These are phyloP conservation scores for Geotrupes spiniger DNA, from an alignment of 2,888 invertebrate species.

Conservation along the genomic window DNA sequence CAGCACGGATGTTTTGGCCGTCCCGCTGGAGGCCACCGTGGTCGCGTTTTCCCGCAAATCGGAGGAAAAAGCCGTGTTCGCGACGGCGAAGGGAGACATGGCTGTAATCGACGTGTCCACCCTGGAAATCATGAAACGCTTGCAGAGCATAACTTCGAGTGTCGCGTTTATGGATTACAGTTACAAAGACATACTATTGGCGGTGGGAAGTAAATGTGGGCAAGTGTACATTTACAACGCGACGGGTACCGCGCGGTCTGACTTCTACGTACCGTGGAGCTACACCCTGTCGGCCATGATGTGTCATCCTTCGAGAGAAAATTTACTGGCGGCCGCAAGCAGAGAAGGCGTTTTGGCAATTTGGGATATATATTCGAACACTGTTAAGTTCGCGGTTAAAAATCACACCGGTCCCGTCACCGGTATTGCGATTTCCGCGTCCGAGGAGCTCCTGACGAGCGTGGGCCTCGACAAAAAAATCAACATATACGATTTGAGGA, in stretches of 20 bases:
- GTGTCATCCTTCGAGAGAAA: slow-evolving; percentile 25
- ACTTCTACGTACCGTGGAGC: slow-evolving; percentile 27
- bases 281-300: slow-evolving; percentile 28
- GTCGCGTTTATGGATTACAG: slow-evolving; percentile 38
- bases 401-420: slow-evolving; percentile 19
- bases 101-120: slow-evolving; percentile 34
- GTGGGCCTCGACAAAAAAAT: slow-evolving; percentile 29
- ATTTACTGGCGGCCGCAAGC: slow-evolving; percentile 30
- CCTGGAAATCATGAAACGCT: slow-evolving; percentile 26
- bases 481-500: slow-evolving; percentile 29
- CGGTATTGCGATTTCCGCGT: slow-evolving; percentile 27
- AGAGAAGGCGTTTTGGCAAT: slow-evolving; percentile 32
- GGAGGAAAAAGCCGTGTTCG: slow-evolving; percentile 33
- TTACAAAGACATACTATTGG: slow-evolving; percentile 34
- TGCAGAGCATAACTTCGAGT: slow-evolving; percentile 27
- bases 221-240: slow-evolving; percentile 31
- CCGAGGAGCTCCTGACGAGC: slow-evolving; percentile 24
- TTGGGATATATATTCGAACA: slow-evolving; percentile 31
- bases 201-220: slow-evolving; percentile 31
- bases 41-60: slow-evolving; percentile 33
- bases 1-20: slow-evolving; percentile 4
- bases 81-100: slow-evolving; percentile 34
- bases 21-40: slow-evolving; percentile 23
- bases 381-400: slow-evolving; percentile 18
- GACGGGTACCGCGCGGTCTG: slow-evolving; percentile 21